Base-by-base conservation (phyloP, 2,113 vertebrate genomes). In the Mobula birostris region DNA sequence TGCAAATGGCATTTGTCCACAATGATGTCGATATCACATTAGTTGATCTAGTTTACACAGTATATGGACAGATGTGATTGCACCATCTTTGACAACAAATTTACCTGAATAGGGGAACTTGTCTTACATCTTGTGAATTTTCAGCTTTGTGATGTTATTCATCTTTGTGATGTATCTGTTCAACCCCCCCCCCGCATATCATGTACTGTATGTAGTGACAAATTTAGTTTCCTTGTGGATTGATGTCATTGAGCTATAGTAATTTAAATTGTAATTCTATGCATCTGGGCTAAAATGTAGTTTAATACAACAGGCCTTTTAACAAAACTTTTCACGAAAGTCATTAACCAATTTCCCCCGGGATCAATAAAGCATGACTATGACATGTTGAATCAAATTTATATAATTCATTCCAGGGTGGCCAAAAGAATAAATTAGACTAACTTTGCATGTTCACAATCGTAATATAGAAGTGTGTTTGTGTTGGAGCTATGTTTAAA, bases 91-190 rank as follows among this genome's bases (percentile, higher is more conserved):
- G 66, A 88, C 85, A 61, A 5, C n/a, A 19, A 0, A 66, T 32
- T 61, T 19, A 7, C 68, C 6, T 63, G 63, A 90, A 90, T 32
- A 17, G 29, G 29, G 14, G 4, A 17, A 88, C 29, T 66, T 66
- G 61, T 48, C 74, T 93, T 74, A 56, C 40, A 76, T 29, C 19
- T 17, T 7, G 5, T 74, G 36, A 74, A 29, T 56, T 48, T 40
- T 29, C 40, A 74, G 12, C 91, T 93, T 72, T 93, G 36, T 93
- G 91, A 92, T 92, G 90, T 92, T n/a, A 92, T 72, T 92, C 68
- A 72, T 40, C 90, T 40, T 92, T 92, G 66, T 92, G 90, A 92
- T 63, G 58, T 56, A 19, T 24, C 68, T 32, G 27, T 48, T 93
- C 70, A 70, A 93, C 70, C 36, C 48, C 40, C n/a, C 40, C 74